Conservation (phyloP, 2,113 vertebrate species). For the Bos javanicus region DNA sequence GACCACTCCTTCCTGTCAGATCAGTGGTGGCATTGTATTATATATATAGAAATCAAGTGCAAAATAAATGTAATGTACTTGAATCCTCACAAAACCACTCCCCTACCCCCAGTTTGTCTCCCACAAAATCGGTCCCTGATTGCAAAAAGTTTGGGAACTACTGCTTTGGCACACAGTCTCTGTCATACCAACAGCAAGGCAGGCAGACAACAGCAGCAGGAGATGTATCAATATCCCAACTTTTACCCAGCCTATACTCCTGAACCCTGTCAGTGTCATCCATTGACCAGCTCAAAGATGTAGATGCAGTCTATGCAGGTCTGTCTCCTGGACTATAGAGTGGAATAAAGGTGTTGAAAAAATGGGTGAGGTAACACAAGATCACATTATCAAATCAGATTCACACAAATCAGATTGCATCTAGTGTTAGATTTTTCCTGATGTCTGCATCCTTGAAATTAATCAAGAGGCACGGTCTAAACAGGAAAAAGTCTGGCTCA, state of each 20-base stretch:
- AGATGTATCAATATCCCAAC: not conserved
- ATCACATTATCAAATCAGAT: not conserved
- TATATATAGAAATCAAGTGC: not conserved
- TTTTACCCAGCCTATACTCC: not conserved
- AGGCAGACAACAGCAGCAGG: not conserved
- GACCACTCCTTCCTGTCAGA: not conserved
- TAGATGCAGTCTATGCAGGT: not conserved
- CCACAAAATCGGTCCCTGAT: not conserved
- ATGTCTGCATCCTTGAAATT: not conserved
- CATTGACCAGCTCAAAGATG: not conserved
- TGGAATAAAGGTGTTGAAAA: not conserved
- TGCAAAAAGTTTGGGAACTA: not conserved
- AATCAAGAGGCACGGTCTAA: not conserved
- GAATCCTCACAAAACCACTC: rapidly evolving
- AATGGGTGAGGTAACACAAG: not conserved
- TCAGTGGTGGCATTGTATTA: not conserved
- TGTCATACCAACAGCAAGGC: not conserved
- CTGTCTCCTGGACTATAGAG: not conserved
- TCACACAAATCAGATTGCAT: not conserved
- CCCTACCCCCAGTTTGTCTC: not conserved
- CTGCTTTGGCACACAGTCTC: not conserved
- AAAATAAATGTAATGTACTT: not conserved
- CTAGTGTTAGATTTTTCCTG: not conserved
- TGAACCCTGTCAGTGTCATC: not conserved
- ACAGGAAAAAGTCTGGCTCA: not conserved